Evolutionary conservation across 2,888 invertebrate genomes (phyloP).

Genomic region (Andrena haemorrhoa): DNA sequence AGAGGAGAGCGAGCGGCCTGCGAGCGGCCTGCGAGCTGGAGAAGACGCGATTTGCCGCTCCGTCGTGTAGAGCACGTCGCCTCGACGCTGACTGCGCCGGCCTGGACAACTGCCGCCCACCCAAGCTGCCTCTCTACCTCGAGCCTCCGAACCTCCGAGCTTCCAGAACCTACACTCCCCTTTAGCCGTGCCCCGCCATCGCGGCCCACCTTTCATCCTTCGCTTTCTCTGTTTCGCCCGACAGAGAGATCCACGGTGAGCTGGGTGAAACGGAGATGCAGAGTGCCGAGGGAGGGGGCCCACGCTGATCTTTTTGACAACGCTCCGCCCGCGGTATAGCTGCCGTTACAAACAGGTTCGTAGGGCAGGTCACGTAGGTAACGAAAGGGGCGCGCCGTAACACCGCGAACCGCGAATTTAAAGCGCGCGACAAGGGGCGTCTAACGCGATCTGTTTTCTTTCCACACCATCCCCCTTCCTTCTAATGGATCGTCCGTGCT

Average conservation of each 20-base stretch:
- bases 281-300: slow-evolving; percentile 15
- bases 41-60: slow-evolving; percentile 78
- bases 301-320: slow-evolving; percentile 36
- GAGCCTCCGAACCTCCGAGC: slow-evolving; percentile 34
- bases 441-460: slow-evolving; percentile 7
- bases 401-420: slow-evolving; percentile 29
- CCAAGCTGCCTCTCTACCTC: slow-evolving; percentile 69
- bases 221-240: slow-evolving; percentile 53
- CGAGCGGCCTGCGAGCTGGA: slow-evolving; percentile 63
- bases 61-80: slow-evolving; percentile 80
- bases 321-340: slow-evolving; percentile 44
- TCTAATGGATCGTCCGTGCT: not conserved
- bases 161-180: slow-evolving; percentile 60
- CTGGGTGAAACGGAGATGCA: not conserved
- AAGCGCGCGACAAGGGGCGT: not conserved
- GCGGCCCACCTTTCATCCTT: slow-evolving; percentile 53
- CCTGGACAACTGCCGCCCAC: slow-evolving; percentile 82
- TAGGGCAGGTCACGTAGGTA: slow-evolving; percentile 70
- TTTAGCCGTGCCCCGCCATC: slow-evolving; percentile 44
- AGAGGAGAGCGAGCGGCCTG: slow-evolving; percentile 3
- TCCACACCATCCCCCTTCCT: not conserved
- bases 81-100: slow-evolving; percentile 81
- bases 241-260: slow-evolving; percentile 34
- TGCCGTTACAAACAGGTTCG: slow-evolving; percentile 60
- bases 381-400: slow-evolving; percentile 45